Evolutionary conservation across 2,113 vertebrate species (phyloP).

Genomic region (Prionailurus bengalensis): DNA sequence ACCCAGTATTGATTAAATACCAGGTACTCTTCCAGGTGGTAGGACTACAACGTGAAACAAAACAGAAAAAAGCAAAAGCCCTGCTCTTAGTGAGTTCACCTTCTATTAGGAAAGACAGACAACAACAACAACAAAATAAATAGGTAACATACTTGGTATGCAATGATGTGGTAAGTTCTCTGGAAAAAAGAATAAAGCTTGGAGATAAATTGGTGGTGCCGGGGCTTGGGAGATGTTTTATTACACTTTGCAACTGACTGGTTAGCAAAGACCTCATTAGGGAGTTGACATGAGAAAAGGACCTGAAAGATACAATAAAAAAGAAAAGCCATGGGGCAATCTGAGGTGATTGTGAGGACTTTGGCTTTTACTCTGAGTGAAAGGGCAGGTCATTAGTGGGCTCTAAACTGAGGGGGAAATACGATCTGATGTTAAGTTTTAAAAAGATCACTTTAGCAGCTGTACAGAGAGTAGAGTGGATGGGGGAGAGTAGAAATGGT

Average conservation of each 20-base stretch:
- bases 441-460: not conserved
- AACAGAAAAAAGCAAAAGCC: not conserved
- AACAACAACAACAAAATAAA: not conserved
- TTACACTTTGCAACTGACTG: slow-evolving; percentile 11
- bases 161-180: not conserved
- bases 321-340: not conserved
- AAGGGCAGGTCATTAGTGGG: not conserved
- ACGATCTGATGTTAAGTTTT: not conserved
- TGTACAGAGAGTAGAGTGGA: not conserved
- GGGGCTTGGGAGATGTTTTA: not conserved
- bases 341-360: not conserved
- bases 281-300: slow-evolving; percentile 11
- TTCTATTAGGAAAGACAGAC: not conserved
- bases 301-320: not conserved
- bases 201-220: not conserved
- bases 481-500: not conserved
- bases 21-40: not conserved
- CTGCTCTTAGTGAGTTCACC: not conserved
- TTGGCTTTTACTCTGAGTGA: not conserved
- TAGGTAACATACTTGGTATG: not conserved
- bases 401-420: not conserved
- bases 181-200: not conserved
- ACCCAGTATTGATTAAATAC: not conserved
- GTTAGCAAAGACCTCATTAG: not conserved
- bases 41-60: not conserved